phyloP scores from a whole-genome alignment of 2,797 vertebrate genomes.

The Dermochelys coriacea region DNA sequence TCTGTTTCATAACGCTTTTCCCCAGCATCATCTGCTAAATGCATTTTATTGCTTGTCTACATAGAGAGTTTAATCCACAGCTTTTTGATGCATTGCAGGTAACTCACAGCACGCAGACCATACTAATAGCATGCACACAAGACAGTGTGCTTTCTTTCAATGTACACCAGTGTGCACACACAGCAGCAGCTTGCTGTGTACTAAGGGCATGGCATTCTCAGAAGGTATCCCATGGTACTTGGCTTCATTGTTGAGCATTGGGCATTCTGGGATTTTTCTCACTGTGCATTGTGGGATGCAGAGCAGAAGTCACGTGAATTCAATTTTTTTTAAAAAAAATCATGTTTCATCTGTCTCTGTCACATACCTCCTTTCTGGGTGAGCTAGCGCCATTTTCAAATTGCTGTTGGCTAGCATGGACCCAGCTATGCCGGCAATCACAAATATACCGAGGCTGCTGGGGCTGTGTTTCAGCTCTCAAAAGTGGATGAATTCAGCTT shows the following conservation, averaged over 20 bases:
- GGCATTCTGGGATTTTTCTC: background rate
- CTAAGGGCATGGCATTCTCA: background rate
- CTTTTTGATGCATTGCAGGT: background rate
- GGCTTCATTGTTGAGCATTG: background rate
- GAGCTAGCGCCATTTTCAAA: background rate
- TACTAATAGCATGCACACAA: background rate
- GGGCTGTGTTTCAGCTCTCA: background rate
- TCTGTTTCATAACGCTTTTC: slow-evolving; percentile 14
- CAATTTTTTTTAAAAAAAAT: no score
- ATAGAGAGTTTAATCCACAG: background rate
- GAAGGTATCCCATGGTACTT: background rate
- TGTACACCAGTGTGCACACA: background rate
- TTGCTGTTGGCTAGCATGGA: no score
- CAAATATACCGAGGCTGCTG: background rate
- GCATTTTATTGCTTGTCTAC: background rate
- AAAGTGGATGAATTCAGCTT: background rate
- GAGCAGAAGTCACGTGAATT: background rate
- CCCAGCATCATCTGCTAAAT: background rate
- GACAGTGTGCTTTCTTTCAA: background rate
- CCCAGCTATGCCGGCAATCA: no score
- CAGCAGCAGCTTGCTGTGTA: background rate
- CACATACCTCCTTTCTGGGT: background rate
- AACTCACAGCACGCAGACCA: background rate
- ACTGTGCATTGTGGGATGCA: background rate
- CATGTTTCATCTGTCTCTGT: background rate